Base-by-base conservation (phyloP, 2,888 invertebrate species). In the Metacarcinus magister region DNA sequence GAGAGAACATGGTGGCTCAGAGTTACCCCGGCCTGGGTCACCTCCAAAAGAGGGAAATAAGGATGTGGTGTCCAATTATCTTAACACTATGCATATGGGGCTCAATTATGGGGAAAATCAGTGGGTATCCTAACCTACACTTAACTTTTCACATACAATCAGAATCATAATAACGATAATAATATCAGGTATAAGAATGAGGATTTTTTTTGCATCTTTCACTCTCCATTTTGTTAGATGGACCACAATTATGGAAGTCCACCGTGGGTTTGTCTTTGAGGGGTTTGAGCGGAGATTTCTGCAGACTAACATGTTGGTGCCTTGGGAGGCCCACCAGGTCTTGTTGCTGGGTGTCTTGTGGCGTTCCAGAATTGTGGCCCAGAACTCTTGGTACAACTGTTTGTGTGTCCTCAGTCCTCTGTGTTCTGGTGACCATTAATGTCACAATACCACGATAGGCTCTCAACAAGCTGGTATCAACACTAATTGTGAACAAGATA, bases 21-120 rank as follows among this genome's bases (percentile, higher is more conserved):
- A 95, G 82, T 95, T 91, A 95, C 95, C 92, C 82, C 75, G n/a
- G 82, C 87, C 87, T 87, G 87, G 87, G 87, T 87, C 87, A 87
- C 87, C 87, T 92, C 44, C 32, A 67, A 94, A 54, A 67, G 75
- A 92, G 87, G 87, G 48, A 92, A 95, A 93, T 32, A 93, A 92
- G 87, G 90, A 95, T 44, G 82, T 93, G 87, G 43, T 91, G 75
- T 95, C 94, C 95, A 95, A 95, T 94, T 82, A 92, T 96, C 96
- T 96, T 96, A 96, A 96, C 94, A 96, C 96, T 96, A 96, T 96
- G 96, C 96, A 94, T 95, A 94, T 94, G 92, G 94, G 96, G 91
- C 44, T 95, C 95, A 95, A 48, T 82, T 94, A 94, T 95, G 75
- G 93, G 93, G 94, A 96, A 92, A 94, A 94, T 95, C 87, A 94